Percentiles rank a stretch among this genome's conserved stretches.
These are phyloP conservation scores for Takifugu ocellatus DNA, from an alignment of 2,797 vertebrate species.

Conservation along the genomic window DNA sequence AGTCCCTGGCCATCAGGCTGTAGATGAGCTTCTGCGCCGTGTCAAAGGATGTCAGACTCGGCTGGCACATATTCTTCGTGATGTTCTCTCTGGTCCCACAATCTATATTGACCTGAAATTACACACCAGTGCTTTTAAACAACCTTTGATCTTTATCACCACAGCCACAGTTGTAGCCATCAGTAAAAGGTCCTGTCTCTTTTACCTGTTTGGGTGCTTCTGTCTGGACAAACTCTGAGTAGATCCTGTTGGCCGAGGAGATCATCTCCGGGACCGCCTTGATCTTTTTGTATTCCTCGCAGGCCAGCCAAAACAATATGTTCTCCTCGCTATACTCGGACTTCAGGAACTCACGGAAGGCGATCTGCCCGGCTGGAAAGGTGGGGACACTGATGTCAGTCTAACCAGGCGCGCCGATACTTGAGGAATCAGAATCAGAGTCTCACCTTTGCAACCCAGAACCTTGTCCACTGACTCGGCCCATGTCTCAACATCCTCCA, in stretches of 20 bases:
- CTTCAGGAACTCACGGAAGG: conserved; percentile 88
- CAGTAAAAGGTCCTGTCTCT: not conserved
- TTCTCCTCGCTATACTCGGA: conserved; percentile 97
- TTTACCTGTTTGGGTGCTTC: conserved; percentile 91
- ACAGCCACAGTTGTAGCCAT: too few relatives aligned
- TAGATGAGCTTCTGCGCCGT: conserved; percentile 89
- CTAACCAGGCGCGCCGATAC: accelerated
- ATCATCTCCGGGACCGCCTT: conserved; percentile 81
- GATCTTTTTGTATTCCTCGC: conserved; percentile 91
- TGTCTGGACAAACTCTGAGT: conserved; percentile 88
- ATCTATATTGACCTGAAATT: conserved; percentile 93
- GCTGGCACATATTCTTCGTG: conserved; percentile 85
- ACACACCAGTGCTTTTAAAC: conserved; percentile 23
- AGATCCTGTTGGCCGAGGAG: conserved; percentile 88
- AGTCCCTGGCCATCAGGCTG: conserved; percentile 92
- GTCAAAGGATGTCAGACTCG: conserved; percentile 88
- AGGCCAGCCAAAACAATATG: conserved; percentile 92
- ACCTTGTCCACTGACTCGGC: conserved; percentile 89
- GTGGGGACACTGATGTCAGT: not conserved
- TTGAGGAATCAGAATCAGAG: not conserved
- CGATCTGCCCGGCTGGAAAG: conserved; percentile 82
- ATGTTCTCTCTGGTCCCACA: conserved; percentile 87
- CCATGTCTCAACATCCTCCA: conserved; percentile 80
- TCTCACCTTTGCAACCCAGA: conserved; percentile 88
- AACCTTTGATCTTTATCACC: too few relatives aligned